phyloP scores from a whole-genome alignment of 2,888 invertebrate genomes.

The Athalia circularis region DNA sequence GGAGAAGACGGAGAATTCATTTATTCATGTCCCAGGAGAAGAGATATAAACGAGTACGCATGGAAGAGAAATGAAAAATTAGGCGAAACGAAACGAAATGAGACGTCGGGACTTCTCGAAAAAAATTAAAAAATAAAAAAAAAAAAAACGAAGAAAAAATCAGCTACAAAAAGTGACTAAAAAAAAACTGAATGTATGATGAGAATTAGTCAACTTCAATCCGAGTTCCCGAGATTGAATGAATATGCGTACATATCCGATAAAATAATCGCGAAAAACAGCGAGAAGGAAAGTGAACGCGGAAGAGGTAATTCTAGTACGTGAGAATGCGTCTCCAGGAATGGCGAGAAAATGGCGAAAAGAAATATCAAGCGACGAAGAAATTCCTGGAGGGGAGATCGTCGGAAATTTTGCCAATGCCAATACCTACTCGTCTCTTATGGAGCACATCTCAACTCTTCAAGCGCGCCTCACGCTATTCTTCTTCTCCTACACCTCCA shows the following conservation, averaged over 20 bases:
- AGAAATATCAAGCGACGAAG: not conserved
- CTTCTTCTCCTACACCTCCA: not conserved
- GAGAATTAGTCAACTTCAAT: not conserved
- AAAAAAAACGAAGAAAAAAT: not conserved
- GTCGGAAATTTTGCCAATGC: constrained; percentile 33
- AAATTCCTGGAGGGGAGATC: not conserved
- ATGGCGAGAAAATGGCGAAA: not conserved
- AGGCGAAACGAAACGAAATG: not conserved
- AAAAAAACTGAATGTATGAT: not conserved
- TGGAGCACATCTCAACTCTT: constrained; percentile 2
- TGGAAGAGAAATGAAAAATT: constrained; percentile 1
- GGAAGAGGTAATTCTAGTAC: not conserved
- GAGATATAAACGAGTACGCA: constrained; percentile 27
- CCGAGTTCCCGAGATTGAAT: not conserved
- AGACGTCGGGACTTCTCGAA: no score
- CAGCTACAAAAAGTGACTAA: not conserved
- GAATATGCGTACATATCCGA: no score
- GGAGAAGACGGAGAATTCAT: constrained; percentile 21
- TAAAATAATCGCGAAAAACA: not conserved
- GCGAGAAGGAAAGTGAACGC: not conserved
- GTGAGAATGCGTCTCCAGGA: not conserved
- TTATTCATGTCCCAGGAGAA: constrained; percentile 34
- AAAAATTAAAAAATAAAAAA: not conserved
- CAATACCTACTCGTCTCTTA: constrained; percentile 14
- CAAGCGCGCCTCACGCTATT: not conserved